phyloP scores from a whole-genome alignment of 2,113 vertebrate genomes.

The Amblyopsis rosae region DNA sequence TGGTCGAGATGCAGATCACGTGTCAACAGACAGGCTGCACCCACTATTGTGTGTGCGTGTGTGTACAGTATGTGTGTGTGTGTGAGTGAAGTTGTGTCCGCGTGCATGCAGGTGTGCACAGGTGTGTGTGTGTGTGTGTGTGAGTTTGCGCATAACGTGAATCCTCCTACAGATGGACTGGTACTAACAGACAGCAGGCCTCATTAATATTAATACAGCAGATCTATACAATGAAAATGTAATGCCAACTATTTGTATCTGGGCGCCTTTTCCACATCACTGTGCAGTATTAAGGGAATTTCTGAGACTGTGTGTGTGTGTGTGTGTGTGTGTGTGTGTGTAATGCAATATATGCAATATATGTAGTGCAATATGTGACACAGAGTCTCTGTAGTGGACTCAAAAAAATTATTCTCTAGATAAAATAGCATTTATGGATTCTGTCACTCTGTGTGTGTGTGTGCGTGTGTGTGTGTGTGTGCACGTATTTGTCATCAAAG shows the following conservation, averaged over 20 bases:
- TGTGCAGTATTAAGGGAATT: slow-evolving; percentile 29
- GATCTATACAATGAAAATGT: slow-evolving; percentile 75
- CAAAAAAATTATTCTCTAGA: background rate
- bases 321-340: background rate
- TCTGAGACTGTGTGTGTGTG: slow-evolving; percentile 5
- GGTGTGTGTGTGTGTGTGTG: slow-evolving; percentile 9
- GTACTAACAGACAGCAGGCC: slow-evolving; percentile 63
- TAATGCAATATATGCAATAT: background rate
- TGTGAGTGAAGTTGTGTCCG: background rate
- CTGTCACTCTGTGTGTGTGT: background rate
- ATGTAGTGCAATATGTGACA: background rate
- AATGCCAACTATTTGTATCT: slow-evolving; percentile 66
- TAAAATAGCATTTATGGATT: background rate
- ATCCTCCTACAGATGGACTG: slow-evolving; percentile 69
- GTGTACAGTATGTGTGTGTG: background rate
- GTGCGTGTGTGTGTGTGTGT: slow-evolving; percentile 12
- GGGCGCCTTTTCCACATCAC: slow-evolving; percentile 43
- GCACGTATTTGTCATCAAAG: background rate
- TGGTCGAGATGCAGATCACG: slow-evolving; percentile 46
- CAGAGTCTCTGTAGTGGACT: background rate
- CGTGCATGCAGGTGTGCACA: slow-evolving; percentile 18
- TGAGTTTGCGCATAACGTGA: slow-evolving; percentile 16
- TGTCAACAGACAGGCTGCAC: slow-evolving; percentile 54
- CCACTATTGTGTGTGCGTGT: background rate
- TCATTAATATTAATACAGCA: slow-evolving; percentile 75